Evolutionary conservation across 2,888 invertebrate species (phyloP).

Genomic region (Drosophila kanekoi): DNA sequence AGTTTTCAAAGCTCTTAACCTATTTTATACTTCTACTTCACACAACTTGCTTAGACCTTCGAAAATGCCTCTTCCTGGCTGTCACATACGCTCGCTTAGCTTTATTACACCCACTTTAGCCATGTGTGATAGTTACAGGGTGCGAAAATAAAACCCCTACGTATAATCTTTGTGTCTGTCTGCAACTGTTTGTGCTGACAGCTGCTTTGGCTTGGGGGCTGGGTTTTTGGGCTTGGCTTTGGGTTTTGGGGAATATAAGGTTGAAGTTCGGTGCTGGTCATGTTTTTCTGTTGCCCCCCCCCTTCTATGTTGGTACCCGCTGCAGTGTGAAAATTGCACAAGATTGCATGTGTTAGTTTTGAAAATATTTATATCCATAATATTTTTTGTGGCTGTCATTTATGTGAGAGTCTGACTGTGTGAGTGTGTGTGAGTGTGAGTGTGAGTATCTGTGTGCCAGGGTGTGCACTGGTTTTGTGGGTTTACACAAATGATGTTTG

Average conservation of each 20-base stretch:
- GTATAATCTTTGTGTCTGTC: conserved; percentile 73
- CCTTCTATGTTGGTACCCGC: conserved; percentile 10
- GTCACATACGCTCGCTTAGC: background rate
- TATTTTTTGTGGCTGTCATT: conserved; percentile 68
- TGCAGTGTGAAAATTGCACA: conserved; percentile 74
- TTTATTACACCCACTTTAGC: background rate
- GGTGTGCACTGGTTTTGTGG: conserved; percentile 34
- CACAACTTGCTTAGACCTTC: background rate
- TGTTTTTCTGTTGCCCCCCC: conserved; percentile 28
- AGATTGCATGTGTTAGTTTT: conserved; percentile 70
- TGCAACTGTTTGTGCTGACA: conserved; percentile 78
- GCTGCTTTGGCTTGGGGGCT: conserved; percentile 45
- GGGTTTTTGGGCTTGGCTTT: conserved; percentile 10
- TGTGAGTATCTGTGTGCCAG: conserved; percentile 9
- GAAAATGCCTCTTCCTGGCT: background rate
- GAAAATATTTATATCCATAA: conserved; percentile 75
- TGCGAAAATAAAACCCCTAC: conserved; percentile 28
- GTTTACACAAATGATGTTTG: conserved; percentile 68
- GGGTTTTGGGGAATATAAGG: background rate
- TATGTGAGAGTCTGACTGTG: conserved; percentile 9
- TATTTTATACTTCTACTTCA: too few relatives aligned
- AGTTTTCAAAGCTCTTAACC: too few relatives aligned
- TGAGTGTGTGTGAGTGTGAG: conserved; percentile 15
- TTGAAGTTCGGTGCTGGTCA: conserved; percentile 35
- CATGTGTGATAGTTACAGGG: conserved; percentile 1